Conservation (phyloP, 2,888 invertebrate species). For the Leptogaster cylindrica region DNA sequence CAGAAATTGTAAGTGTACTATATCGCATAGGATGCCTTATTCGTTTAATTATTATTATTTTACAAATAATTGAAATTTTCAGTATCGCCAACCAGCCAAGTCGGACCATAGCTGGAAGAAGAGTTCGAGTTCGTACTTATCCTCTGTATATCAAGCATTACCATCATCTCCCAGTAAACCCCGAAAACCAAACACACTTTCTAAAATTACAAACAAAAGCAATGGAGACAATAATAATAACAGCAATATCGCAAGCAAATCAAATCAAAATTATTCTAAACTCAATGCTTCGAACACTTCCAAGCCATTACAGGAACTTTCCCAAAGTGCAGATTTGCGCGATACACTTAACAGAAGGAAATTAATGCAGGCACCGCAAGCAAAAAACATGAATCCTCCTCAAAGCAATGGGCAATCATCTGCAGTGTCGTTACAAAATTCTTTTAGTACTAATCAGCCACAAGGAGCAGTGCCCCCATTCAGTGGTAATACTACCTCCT, state of each 20-base stretch:
- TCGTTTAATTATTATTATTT: constrained; percentile 3
- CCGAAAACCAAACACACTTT: neutral
- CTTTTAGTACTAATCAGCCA: too few relatives aligned
- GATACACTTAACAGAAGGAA: too few relatives aligned
- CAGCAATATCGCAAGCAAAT: constrained; percentile 45
- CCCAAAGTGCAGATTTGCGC: too few relatives aligned
- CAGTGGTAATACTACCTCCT: too few relatives aligned
- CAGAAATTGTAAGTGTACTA: constrained; percentile 8
- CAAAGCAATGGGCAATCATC: too few relatives aligned
- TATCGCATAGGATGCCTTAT: too few relatives aligned
- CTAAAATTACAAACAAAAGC: neutral
- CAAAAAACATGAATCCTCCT: too few relatives aligned
- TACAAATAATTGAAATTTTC: neutral
- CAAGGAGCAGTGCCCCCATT: too few relatives aligned
- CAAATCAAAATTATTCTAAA: constrained; percentile 37
- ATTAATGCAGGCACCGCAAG: neutral
- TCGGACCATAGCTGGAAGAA: constrained; percentile 52
- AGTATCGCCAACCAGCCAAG: constrained; percentile 41
- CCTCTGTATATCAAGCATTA: constrained; percentile 49
- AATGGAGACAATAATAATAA: constrained; percentile 49
- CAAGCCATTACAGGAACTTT: neutral
- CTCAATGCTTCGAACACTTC: neutral
- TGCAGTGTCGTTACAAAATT: too few relatives aligned
- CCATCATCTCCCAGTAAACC: constrained; percentile 39
- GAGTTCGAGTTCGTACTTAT: constrained; percentile 51